A percentile compares a stretch with the other conserved stretches of the same genome.
Conservation (phyloP, 1,140 invertebrate genomes). For the Drosophila prosaltans region DNA sequence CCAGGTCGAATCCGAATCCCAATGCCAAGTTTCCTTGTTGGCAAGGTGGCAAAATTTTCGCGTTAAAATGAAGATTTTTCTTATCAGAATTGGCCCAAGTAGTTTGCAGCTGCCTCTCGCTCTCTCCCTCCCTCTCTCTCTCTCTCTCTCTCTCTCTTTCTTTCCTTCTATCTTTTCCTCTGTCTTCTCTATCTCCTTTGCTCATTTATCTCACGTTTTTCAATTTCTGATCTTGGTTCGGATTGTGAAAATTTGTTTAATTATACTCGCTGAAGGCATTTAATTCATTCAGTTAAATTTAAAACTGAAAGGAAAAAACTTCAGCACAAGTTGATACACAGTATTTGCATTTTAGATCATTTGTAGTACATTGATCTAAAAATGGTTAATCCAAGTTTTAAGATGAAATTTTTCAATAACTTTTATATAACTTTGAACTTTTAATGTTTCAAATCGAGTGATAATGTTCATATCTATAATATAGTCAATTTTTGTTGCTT, state of each 20-base stretch:
- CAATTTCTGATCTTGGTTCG: constrained; percentile 56
- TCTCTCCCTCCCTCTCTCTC: not conserved
- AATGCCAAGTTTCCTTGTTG: constrained; percentile 21
- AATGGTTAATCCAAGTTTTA: too few species aligned
- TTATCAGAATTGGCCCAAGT: constrained; percentile 55
- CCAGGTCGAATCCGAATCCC: constrained; percentile 9
- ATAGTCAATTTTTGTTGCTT: too few species aligned
- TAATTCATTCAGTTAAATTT: not conserved
- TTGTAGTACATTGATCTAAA: not conserved
- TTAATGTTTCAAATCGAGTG: too few species aligned
- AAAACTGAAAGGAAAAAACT: not conserved
- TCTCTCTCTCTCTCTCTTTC: not conserved
- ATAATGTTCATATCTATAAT: too few species aligned
- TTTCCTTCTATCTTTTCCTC: too few species aligned
- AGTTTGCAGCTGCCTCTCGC: constrained; percentile 25
- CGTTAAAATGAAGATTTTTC: constrained; percentile 79
- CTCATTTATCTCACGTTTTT: constrained; percentile 68
- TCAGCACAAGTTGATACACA: too few species aligned
- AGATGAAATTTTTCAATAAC: too few species aligned
- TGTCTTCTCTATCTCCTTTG: not conserved
- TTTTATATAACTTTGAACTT: too few species aligned
- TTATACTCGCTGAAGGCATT: constrained; percentile 52
- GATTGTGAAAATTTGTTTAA: constrained; percentile 68
- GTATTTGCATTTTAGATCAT: constrained; percentile 18
- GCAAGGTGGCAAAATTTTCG: constrained; percentile 80